These are phyloP conservation scores for Willisornis vidua DNA, from an alignment of 2,113 vertebrate genomes.

Conservation along the genomic window DNA sequence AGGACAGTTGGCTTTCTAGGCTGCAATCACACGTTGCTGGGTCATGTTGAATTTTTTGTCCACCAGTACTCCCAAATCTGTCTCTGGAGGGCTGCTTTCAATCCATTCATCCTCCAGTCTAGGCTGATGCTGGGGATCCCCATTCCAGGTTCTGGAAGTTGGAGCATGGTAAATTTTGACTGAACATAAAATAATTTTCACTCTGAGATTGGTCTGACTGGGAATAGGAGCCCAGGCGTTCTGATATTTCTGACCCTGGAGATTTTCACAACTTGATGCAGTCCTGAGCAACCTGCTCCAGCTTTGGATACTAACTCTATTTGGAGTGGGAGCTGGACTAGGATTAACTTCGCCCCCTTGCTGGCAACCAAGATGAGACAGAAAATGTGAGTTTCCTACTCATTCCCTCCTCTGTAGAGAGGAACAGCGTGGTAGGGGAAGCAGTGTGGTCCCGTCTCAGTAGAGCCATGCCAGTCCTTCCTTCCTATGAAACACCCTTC, in stretches of 20 bases:
- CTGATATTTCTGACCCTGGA: neutral
- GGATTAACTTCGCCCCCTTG: neutral
- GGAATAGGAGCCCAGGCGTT: neutral
- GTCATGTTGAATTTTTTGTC: neutral
- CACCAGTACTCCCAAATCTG: neutral
- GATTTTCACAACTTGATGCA: neutral
- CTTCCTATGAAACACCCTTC: conserved; percentile 47
- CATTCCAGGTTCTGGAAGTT: neutral
- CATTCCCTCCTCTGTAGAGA: neutral
- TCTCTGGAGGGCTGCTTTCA: neutral
- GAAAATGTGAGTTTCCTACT: neutral
- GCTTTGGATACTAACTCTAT: neutral
- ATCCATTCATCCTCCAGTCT: neutral
- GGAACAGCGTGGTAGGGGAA: neutral
- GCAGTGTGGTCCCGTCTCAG: neutral
- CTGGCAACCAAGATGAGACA: neutral
- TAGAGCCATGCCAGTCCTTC: neutral
- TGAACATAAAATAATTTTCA: neutral
- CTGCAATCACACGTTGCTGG: fast-evolving
- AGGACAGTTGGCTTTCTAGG: neutral
- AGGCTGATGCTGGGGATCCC: neutral
- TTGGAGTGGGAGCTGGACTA: neutral
- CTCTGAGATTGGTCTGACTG: fast-evolving
- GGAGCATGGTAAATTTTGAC: neutral
- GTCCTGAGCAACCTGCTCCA: neutral